A percentile compares a stretch with the other conserved stretches of the same genome.
Evolutionary conservation across 2,113 vertebrate genomes (phyloP).

Genomic region (Marmota monax): DNA sequence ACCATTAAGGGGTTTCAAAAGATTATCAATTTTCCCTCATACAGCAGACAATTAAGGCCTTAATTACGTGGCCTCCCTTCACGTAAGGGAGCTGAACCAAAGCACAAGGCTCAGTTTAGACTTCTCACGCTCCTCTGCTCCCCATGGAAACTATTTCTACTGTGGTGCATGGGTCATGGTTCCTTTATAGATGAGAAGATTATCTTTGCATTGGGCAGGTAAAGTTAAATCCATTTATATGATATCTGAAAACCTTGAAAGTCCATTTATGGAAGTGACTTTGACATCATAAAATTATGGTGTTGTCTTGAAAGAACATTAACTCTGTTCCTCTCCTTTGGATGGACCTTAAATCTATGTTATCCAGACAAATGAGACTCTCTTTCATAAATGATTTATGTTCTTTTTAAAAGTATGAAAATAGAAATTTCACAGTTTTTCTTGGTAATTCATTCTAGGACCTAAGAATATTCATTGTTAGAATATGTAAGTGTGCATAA

Average conservation of each 20-base stretch:
- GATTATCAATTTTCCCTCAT: not conserved
- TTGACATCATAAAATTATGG: slow-evolving; percentile 41
- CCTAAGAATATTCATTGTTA: not conserved
- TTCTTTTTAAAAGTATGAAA: slow-evolving; percentile 37
- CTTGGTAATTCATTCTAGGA: not conserved
- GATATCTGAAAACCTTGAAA: slow-evolving; percentile 1
- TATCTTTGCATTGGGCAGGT: not conserved
- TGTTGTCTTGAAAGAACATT: slow-evolving; percentile 57
- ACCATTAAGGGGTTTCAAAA: not conserved
- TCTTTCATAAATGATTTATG: slow-evolving; percentile 23
- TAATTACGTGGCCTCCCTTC: too few relatives aligned
- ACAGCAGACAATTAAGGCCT: not conserved
- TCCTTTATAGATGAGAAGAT: not conserved
- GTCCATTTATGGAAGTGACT: slow-evolving; percentile 20
- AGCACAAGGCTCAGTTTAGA: not conserved
- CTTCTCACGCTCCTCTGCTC: not conserved
- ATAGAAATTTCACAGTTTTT: slow-evolving; percentile 51
- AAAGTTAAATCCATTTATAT: not conserved
- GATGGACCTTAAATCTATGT: slow-evolving; percentile 22
- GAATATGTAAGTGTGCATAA: not conserved
- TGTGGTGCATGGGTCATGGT: not conserved
- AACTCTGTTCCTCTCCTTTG: not conserved
- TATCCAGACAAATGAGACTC: not conserved
- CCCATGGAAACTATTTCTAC: not conserved
- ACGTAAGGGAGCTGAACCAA: too few relatives aligned